Percentiles rank a stretch among this genome's conserved stretches.
Conservation (phyloP, 1,140 invertebrate genomes). For the Adoxophyes honmai region DNA sequence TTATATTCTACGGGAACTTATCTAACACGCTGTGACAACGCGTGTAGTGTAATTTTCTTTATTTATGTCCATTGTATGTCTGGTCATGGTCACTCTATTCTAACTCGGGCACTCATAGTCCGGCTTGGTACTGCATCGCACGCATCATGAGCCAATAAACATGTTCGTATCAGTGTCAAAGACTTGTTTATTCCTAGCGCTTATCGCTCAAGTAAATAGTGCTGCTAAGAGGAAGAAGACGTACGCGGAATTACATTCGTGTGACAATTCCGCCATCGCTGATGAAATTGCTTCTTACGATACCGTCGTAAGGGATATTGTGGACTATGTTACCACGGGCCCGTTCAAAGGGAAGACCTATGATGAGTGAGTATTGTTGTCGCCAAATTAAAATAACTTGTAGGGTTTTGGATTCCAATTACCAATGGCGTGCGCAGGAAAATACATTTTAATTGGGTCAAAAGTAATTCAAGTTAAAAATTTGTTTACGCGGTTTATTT, state of each 20-base stretch:
- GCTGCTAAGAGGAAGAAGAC: conserved; percentile 22
- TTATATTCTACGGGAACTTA: too few species aligned
- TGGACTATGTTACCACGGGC: conserved; percentile 78
- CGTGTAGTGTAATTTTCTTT: too few species aligned
- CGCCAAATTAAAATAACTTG: not conserved
- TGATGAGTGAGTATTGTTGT: conserved; percentile 48
- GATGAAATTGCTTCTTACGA: conserved; percentile 80
- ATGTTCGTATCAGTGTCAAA: not conserved
- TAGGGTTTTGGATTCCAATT: not conserved
- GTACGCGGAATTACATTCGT: conserved; percentile 42
- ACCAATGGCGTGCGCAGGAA: not conserved
- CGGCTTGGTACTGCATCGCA: not conserved
- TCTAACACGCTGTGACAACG: too few species aligned
- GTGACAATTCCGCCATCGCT: conserved; percentile 59
- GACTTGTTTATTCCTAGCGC: not conserved
- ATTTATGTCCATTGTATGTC: too few species aligned
- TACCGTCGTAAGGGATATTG: conserved; percentile 77
- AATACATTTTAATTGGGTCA: too few species aligned
- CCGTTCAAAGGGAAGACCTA: conserved; percentile 63
- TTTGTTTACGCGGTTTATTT: too few species aligned
- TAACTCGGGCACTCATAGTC: not conserved
- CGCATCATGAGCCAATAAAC: not conserved
- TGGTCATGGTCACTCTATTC: too few species aligned
- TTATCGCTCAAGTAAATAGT: conserved; percentile 15
- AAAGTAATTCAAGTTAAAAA: too few species aligned